Base-by-base conservation (phyloP, 2,888 invertebrate genomes). In the Trypoxylon attenuatum region DNA sequence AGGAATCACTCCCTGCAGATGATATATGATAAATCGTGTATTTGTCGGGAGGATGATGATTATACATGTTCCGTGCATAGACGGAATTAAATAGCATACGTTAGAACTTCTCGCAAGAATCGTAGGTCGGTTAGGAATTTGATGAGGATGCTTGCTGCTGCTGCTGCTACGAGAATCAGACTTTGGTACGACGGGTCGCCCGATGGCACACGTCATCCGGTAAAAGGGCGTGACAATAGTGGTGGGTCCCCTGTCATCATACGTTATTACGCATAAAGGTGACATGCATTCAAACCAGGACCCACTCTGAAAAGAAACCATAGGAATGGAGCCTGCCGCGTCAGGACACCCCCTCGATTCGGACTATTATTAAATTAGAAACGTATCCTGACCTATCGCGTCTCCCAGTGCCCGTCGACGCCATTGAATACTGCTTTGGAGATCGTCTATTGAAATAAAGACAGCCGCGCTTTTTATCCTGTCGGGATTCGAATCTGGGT, bases 221-320 rank as follows among this genome's bases (percentile, higher is more conserved):
- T 64, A 57, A 69, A 71, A 72, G 67, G 74, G 73, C 69, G 69
- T 73, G 73, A 79, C 76, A 77, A 78, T 78, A 66, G 68, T 60
- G 55, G 55, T 63, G 50, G 58, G 69, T 69, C 68, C 74, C 77
- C 69, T 76, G 79, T 78, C 79, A 73, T 73, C 75, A 65, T 68
- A 71, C 72, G 75, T 79, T 78, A 79, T 69, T 65, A 56, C 58
- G 69, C 67, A 77, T 70, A 77, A 78, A 76, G 76, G 70, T 75
- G 77, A 77, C 78, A 65, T 69, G 73, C 63, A 57, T 60, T 67
- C 71, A 71, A 49, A 41, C 38, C 39, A 19, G 5, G n/a, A 6
- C 27, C 6, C 46, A 43, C 25, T 10, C n/a, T 13, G 49, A 25
- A 60, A 61, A 55, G 69, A 64, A 61, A 62, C 38, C 58, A 25